Conservation (phyloP, 2,113 vertebrate species). For the Andinoacara biseriatus region DNA sequence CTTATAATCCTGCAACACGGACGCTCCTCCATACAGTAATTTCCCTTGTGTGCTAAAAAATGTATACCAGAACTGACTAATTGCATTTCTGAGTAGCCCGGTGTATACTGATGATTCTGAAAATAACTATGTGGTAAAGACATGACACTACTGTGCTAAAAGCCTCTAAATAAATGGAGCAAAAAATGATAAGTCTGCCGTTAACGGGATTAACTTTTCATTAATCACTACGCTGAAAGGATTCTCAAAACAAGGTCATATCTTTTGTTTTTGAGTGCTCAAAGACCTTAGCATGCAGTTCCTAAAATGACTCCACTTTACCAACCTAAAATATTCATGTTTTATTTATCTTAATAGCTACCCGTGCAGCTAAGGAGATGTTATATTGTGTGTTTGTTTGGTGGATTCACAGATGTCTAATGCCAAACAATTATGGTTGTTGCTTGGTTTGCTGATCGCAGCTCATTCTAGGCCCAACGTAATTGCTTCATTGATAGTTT, state of each 20-base stretch:
- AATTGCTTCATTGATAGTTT: background rate
- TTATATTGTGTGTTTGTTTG: background rate
- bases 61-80: background rate
- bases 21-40: background rate
- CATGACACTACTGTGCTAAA: background rate
- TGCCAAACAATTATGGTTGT: background rate
- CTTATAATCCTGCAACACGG: constrained; percentile 2
- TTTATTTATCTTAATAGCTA: background rate
- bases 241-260: background rate
- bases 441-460: background rate
- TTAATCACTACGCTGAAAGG: background rate
- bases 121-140: background rate
- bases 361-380: background rate
- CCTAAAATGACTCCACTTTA: background rate
- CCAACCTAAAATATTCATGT: background rate
- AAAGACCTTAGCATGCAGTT: background rate
- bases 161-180: background rate
- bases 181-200: background rate
- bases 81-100: background rate
- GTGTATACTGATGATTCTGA: constrained; percentile 10
- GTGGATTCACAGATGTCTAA: background rate
- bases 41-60: background rate
- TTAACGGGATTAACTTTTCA: constrained; percentile 2
- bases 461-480: background rate
- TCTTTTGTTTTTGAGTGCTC: background rate